phyloP scores from a whole-genome alignment of 2,113 vertebrate genomes.

The Tupaia chinensis region DNA sequence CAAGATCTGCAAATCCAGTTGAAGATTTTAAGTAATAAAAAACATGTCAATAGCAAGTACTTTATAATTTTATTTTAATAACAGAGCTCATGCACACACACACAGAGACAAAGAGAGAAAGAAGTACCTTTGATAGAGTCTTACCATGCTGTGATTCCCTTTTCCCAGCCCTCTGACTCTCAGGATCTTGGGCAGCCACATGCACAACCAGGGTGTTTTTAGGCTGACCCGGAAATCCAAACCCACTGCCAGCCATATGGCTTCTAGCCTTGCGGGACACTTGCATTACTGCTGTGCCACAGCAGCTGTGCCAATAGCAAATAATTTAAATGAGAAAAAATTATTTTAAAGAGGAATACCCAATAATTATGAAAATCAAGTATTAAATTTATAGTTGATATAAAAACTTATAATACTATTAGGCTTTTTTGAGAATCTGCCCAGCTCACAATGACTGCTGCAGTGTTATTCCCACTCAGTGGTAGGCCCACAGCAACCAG shows the following conservation, averaged over 20 bases:
- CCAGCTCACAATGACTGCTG: background rate
- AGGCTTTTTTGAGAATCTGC: background rate
- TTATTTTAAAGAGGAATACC: background rate
- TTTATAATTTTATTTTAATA: background rate
- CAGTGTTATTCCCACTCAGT: background rate
- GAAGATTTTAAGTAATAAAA: constrained; percentile 3
- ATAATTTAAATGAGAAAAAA: background rate
- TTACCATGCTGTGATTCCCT: too few species aligned
- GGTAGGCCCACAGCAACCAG: background rate
- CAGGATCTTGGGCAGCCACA: too few species aligned
- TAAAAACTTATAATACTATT: background rate
- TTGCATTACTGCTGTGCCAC: too few species aligned
- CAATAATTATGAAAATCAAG: background rate
- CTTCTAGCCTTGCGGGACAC: too few species aligned
- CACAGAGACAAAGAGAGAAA: too few species aligned
- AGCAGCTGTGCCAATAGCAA: background rate
- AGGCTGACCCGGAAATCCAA: too few species aligned
- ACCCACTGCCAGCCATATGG: too few species aligned
- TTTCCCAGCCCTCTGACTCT: too few species aligned
- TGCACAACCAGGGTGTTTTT: too few species aligned
- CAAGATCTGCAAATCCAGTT: constrained; percentile 5
- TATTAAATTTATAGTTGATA: background rate
- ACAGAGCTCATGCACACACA: too few species aligned
- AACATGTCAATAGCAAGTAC: background rate
- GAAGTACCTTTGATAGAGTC: too few species aligned